These are phyloP conservation scores for Thelaira solivaga DNA, from an alignment of 2,888 invertebrate species.

Conservation along the genomic window DNA sequence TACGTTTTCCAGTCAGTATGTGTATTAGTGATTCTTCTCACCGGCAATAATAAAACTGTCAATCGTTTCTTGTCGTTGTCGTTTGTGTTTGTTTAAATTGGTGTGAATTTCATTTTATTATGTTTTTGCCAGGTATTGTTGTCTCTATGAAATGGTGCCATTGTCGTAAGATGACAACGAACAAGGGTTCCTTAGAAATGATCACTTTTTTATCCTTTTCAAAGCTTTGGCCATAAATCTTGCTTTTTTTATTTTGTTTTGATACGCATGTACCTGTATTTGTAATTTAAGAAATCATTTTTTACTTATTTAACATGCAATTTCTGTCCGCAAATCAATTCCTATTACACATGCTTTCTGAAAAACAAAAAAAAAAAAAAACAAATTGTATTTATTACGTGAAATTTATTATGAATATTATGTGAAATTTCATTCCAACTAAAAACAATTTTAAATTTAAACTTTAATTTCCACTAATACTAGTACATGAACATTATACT, in stretches of 20 bases:
- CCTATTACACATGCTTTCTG: no score
- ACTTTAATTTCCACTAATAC: no score
- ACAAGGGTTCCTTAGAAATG: slow-evolving; percentile 39
- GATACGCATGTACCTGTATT: no score
- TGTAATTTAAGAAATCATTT: no score
- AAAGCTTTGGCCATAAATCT: slow-evolving; percentile 28
- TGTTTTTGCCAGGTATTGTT: slow-evolving; percentile 36
- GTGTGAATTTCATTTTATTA: slow-evolving; percentile 53
- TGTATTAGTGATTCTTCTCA: not conserved
- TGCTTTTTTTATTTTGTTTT: not conserved
- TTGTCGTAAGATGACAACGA: slow-evolving; percentile 47
- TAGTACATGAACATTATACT: no score
- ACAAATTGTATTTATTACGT: no score
- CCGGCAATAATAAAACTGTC: slow-evolving; percentile 53
- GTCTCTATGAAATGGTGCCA: not conserved
- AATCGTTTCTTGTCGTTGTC: slow-evolving; percentile 18
- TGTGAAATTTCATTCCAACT: no score
- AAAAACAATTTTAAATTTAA: no score
- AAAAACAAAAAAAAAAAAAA: no score
- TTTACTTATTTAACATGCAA: no score
- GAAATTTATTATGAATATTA: no score
- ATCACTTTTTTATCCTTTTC: not conserved
- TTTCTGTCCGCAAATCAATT: no score
- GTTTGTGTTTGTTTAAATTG: slow-evolving; percentile 26
- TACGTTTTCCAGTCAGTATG: not conserved